Base-by-base conservation (phyloP, 2,113 vertebrate species). In the Gnathonemus echidnorhynchus region DNA sequence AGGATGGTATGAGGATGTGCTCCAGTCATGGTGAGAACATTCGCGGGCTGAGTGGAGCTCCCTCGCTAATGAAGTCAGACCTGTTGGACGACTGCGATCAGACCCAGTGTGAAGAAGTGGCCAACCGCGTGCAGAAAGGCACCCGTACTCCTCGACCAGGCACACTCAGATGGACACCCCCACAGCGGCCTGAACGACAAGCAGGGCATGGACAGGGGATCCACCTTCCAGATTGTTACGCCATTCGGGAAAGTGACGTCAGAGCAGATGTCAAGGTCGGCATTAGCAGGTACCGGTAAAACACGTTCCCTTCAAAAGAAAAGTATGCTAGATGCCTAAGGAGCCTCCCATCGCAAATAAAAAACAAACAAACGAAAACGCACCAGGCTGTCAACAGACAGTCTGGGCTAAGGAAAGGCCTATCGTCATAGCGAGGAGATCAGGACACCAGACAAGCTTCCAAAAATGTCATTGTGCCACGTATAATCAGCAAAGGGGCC, bases 221-320 rank as follows among this genome's bases (percentile, higher is more conserved):
- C 24, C n/a, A 17, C 49, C 48, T 48, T 39, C 3, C 42, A 87
- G 88, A 88, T 74, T 11, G 9, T 46, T 35, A 19, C 88, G 3
- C 7, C 88, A 62, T 50, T 39, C 10, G 24, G 62, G 13, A 21
- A 48, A 74, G 45, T 15, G 11, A 27, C 9, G 2, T 21, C 53
- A 42, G 24, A n/a, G 17, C 21, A 19, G 62, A 74, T 24, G 19
- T 35, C 42, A 24, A 9, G 9, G 42, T 74, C 42, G 42, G 19
- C 42, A 46, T 46, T 48, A 9, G 39, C 11, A 6, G 42, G 42
- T 74, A 88, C 88, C 62, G 15, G 88, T 88, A 24, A 48, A 49
- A 88, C 88, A 56, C 11, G 88, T 88, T 88, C 88, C 27, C 21
- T 88, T 74, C 58, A 74, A 88, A 49, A n/a, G 58, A 46, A 66